Evolutionary conservation across 2,888 invertebrate genomes (phyloP), one percentile per base, ranked within the genome.

Genomic region (Clusia tigrina): DNA sequence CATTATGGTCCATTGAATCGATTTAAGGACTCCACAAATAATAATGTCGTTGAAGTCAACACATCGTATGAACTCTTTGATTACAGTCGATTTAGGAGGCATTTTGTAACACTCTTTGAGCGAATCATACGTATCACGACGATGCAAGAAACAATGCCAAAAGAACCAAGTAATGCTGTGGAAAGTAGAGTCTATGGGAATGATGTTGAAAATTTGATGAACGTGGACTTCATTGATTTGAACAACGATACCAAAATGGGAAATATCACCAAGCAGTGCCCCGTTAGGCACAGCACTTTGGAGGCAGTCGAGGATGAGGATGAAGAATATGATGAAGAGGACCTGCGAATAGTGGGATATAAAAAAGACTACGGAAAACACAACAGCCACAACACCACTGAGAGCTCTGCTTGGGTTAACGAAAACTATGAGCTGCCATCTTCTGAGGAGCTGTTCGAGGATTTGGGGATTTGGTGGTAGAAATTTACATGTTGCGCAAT

Each of bases 1-100:
- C 82, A 82, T 63, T 79, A 81, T 62, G 83, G 81, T 0, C 81
- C 83, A 2, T 67, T 84, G 2, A 78, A 72, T 69, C 79, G 80
- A 2, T 74, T 74, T 1, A 79, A 80, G 53, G 23, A 51, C n/a
- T 70, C 63, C 2, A 69, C 69, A 1, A 70, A 68, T 2, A 70
- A 71, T 26, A 78, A 73, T 23, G 61, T 76, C 57, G 68, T 73
- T 10, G 66, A 74, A 25, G 73, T 73, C 37, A 69, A 70, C 9
- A 67, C 68, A 42, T 69, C 69, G 38, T 69, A 72, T 24, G 75
- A 74, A n/a, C 68, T 70, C 15, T 81, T 83, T 32, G 81, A 84
- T 48, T 82, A 80, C 58, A 66, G 69, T 23, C 74, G 81, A 17
- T 81, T 84, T 51, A 70, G 82, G 18, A 75, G 79, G 9, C 82